Percentiles rank a stretch among this genome's conserved stretches.
phyloP scores from a whole-genome alignment of 2,888 invertebrate species.

The Drosophila mulleri region DNA sequence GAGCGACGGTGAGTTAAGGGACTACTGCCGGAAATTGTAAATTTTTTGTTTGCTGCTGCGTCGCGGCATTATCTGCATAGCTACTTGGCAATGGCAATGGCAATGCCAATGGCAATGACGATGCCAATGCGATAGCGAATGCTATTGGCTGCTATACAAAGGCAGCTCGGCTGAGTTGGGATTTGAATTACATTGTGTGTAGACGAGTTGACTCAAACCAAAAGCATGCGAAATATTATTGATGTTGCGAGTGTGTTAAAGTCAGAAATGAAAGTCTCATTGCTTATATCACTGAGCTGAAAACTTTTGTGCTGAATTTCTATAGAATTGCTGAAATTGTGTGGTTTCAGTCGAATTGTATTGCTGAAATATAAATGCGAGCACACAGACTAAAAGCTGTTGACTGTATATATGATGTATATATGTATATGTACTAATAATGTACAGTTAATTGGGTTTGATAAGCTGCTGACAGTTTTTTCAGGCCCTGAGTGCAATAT shows the following conservation, averaged over 20 bases:
- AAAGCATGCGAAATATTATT: conserved; percentile 29
- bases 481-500: conserved; percentile 5
- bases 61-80: conserved; percentile 47
- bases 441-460: conserved; percentile 4
- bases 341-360: conserved; percentile 1
- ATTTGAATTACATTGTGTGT: conserved; percentile 30
- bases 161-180: conserved; percentile 10
- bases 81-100: conserved; percentile 29
- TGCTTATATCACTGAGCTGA: conserved; percentile 20
- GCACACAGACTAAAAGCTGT: not conserved
- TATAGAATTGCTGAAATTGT: not conserved
- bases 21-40: conserved; percentile 68
- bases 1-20: conserved; percentile 36
- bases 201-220: not conserved
- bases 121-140: conserved; percentile 28
- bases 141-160: conserved; percentile 31
- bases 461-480: not conserved
- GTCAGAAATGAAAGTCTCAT: conserved; percentile 6
- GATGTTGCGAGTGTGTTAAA: conserved; percentile 18
- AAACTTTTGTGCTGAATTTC: conserved; percentile 19
- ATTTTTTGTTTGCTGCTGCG: conserved; percentile 66
- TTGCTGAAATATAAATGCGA: not conserved
- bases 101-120: conserved; percentile 14
- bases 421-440: not conserved
- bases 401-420: not conserved